Percentiles rank a stretch among this genome's conserved stretches.
Conservation (phyloP, 2,797 vertebrate species). For the Gymnoscopelus braueri region DNA sequence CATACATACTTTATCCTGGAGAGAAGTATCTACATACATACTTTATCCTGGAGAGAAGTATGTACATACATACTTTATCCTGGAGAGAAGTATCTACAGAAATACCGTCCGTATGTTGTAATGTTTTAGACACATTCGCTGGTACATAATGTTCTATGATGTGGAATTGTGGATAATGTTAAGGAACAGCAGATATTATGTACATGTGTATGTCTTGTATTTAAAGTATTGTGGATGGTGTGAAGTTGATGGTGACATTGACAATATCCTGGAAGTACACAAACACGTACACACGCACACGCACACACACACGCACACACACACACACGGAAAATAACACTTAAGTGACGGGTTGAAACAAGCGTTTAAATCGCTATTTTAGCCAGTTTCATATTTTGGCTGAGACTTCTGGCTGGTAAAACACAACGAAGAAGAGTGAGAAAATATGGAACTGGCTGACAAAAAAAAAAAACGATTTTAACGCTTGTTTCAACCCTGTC, state of each 20-base stretch:
- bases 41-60: too few relatives aligned
- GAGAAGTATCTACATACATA: too few relatives aligned
- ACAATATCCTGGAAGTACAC: conserved; percentile 51
- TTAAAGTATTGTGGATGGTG: conserved; percentile 63
- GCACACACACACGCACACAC: too few relatives aligned
- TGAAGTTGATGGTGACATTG: conserved; percentile 54
- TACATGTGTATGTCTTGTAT: conserved; percentile 62
- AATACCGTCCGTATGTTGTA: conserved; percentile 77
- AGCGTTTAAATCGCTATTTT: too few relatives aligned
- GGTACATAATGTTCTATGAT: conserved; percentile 70
- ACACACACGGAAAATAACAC: too few relatives aligned
- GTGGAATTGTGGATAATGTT: conserved; percentile 72
- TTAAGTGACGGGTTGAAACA: too few relatives aligned
- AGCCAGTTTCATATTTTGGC: conserved; percentile 55
- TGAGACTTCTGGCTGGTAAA: too few relatives aligned
- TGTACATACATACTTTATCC: too few relatives aligned
- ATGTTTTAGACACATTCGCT: conserved; percentile 72
- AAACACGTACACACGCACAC: too few relatives aligned
- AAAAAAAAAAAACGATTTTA: too few relatives aligned
- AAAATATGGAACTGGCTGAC: conserved; percentile 67
- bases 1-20: too few relatives aligned
- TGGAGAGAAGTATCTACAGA: conserved; percentile 77
- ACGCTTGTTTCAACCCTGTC: too few relatives aligned
- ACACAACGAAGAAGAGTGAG: conserved; percentile 62
- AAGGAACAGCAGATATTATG: conserved; percentile 51